These are phyloP conservation scores for Sylvietta virens DNA, from an alignment of 2,113 vertebrate genomes.

Conservation along the genomic window DNA sequence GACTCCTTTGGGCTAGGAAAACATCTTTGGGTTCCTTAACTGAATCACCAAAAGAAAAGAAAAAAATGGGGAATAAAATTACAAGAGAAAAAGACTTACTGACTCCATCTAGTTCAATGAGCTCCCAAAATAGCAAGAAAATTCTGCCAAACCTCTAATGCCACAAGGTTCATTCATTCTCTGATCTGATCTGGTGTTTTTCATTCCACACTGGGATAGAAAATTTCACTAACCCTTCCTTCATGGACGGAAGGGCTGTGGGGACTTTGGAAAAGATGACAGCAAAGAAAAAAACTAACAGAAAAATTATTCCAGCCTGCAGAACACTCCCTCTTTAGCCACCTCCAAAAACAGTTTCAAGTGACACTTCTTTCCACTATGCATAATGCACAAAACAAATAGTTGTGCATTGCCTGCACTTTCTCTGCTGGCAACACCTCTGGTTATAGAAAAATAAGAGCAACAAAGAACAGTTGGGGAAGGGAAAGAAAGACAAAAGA, in stretches of 20 bases:
- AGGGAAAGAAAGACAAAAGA: neutral
- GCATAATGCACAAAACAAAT: too few relatives aligned
- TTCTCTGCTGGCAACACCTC: neutral
- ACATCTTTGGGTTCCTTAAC: neutral
- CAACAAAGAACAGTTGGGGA: neutral
- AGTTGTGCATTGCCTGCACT: neutral
- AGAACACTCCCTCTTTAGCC: neutral
- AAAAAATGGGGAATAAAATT: neutral
- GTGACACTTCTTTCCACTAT: neutral
- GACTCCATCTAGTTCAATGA: neutral
- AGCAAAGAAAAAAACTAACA: neutral
- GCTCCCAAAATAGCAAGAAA: neutral
- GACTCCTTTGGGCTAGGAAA: slow-evolving; percentile 6
- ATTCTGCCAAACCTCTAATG: neutral
- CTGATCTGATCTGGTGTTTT: neutral
- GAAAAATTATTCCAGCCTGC: neutral
- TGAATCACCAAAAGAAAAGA: neutral
- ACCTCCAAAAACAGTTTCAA: neutral
- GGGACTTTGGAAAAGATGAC: neutral
- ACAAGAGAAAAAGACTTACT: neutral
- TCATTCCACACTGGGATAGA: neutral
- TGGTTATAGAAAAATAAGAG: neutral
- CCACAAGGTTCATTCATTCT: neutral
- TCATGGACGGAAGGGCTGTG: neutral
- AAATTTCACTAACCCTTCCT: neutral